Base-by-base conservation (phyloP, 2,888 invertebrate genomes). In the Adelognathus sp. region DNA sequence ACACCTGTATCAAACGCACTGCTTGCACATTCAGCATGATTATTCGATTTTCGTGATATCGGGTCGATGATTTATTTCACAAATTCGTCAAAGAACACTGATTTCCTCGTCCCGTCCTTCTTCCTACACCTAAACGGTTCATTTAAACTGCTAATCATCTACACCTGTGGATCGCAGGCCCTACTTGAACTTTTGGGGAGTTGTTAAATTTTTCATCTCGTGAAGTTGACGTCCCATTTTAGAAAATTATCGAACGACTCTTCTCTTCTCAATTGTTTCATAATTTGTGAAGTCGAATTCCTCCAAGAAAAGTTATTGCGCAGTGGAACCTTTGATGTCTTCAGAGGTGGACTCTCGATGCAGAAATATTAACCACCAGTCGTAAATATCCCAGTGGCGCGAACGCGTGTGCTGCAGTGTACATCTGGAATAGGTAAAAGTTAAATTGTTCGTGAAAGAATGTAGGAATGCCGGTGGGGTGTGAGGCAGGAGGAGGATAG, bases 361-460 rank as follows among this genome's bases (percentile, higher is more conserved):
- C 3, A 7, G 3, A 3, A 50, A 52, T 14, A 44, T 27, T 16
- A 21, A 14, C n/a, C n/a, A n/a, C n/a, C 33, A 27, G 46, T 50
- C 36, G 67, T 72, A 31, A 54, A 63, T 18, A 41, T 21, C 7
- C 33, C 16, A 3, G 21, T 14, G 16, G 16, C 14, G 18, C 16
- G 39, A 46, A 39, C 46, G 14, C 18, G 44, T 27, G 33, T 27
- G 67, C 67, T 71, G 33, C 21, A 60, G 64, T 64, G 54, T 78
- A 31, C 64, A 78, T 78, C 74, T 54, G 27, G 67, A 67, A 67
- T 54, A 67, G 67, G 56, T 74, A 60, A 67, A 54, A 61, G 73
- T 44, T 56, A 46, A 63, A 73, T 73, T 63, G 77, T 73, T 71
- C 27, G 33, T 21, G 61, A 39, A 77, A 69, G 77, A 77, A 77